Evolutionary conservation across 1,140 invertebrate species (phyloP), one percentile per base, ranked within the genome.

Genomic region (Dreissena polymorpha): DNA sequence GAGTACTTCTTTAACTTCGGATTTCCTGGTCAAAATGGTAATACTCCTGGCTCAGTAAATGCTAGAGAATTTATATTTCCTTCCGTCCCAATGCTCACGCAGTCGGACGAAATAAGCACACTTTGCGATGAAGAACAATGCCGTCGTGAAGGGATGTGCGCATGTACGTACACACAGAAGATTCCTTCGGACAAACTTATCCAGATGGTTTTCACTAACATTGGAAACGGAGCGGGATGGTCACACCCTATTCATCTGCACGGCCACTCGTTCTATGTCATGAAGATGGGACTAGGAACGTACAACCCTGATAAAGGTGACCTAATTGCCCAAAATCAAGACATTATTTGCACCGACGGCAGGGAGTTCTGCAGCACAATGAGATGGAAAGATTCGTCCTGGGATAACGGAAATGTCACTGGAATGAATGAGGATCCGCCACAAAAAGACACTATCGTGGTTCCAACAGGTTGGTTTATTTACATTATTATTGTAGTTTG

Each of bases 181-280:
- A n/a, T n/a, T n/a, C n/a, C 49, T 7, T n/a, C 81, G 60, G 50
- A 85, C 25, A 78, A 84, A 18, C 57, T 85, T 2, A 70, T 84
- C 10, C 74, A 84, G 49, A 63, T 84, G 82, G 57, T 78, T 10
- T 27, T 87, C 23, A 76, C 74, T 16, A 89, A 88, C 88, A 75
- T 88, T 94, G 95, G 94, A 80, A 94, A 94, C 21, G 94, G 94
- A 83, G 93, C 94, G 6, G 94, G 95, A 65, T 85, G 82, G 73
- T 93, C 94, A 79, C 94, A 96, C 88, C 94, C 96, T 13, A 95
- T 96, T 86, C 96, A 97, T 90, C 91, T 96, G 6, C 96, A 97
- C 87, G 96, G 96, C 5, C 95, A 96, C 90, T 95, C 93, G 87
- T 96, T 96, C 90, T 94, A 95, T 87, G 93, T 96, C 0, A 50